These are phyloP conservation scores for Penaeus japonicus DNA, from an alignment of 1,140 invertebrate species.

Conservation along the genomic window DNA sequence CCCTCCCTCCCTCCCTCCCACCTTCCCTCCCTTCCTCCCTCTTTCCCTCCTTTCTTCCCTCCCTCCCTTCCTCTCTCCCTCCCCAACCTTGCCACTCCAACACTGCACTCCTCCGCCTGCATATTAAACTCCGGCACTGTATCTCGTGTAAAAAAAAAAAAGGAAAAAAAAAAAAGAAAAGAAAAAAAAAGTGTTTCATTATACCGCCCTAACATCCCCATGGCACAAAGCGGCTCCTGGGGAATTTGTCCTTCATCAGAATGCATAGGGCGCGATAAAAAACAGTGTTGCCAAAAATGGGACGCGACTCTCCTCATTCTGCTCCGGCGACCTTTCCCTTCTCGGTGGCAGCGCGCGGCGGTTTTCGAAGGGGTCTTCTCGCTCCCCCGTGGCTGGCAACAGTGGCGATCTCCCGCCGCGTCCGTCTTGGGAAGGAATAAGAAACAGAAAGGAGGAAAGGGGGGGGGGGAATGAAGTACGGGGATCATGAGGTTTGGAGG, in stretches of 20 bases:
- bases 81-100: too few relatives aligned
- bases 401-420: too few relatives aligned
- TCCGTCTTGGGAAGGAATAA: background rate
- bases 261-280: slow-evolving; percentile 50
- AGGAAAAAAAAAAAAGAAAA: background rate
- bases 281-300: slow-evolving; percentile 41
- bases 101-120: slow-evolving; percentile 4
- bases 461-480: background rate
- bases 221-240: slow-evolving; percentile 42
- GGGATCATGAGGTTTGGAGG: background rate
- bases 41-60: background rate
- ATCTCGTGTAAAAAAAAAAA: too few relatives aligned
- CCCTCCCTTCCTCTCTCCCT: background rate
- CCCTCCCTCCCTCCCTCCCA: background rate
- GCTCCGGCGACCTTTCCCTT: background rate
- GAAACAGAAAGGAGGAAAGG: background rate
- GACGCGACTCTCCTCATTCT: background rate
- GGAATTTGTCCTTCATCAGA: slow-evolving; percentile 52
- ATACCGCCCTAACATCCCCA: slow-evolving; percentile 20
- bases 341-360: background rate
- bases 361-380: too few relatives aligned
- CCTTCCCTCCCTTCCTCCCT: background rate
- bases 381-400: too few relatives aligned
- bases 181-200: slow-evolving; percentile 20
- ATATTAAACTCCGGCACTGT: slow-evolving; percentile 30